Evolutionary conservation across 2,888 invertebrate genomes (phyloP).

Genomic region (Agrilus cyanescens): DNA sequence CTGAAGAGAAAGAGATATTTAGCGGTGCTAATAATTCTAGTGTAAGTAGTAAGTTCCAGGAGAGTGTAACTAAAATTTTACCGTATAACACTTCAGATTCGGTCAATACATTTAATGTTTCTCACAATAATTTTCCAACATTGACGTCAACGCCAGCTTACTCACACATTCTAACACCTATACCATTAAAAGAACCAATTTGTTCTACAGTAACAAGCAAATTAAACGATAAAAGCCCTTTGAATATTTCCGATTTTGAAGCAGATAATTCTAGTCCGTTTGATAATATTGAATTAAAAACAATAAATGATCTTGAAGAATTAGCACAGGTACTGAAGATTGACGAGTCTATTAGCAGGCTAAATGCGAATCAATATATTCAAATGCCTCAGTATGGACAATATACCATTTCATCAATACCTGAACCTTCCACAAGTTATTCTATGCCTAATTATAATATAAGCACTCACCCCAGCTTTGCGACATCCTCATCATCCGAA

Average conservation of each 20-base stretch:
- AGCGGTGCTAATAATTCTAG: conserved; percentile 9
- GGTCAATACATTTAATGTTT: conserved; percentile 6
- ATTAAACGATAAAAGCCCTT: conserved; percentile 26
- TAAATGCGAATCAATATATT: conserved; percentile 10
- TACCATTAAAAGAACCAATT: conserved; percentile 26
- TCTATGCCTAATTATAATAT: conserved; percentile 3
- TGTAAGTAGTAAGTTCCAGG: conserved; percentile 1
- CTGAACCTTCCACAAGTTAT: conserved; percentile 16
- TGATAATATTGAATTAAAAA: conserved; percentile 84
- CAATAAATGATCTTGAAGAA: conserved; percentile 85
- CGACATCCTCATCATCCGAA: not conserved
- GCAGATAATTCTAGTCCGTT: conserved; percentile 86
- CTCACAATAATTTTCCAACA: conserved; percentile 11
- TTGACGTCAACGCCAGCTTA: conserved; percentile 16
- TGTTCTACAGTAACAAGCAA: conserved; percentile 13
- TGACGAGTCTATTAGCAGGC: conserved; percentile 16
- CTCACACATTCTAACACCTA: conserved; percentile 36
- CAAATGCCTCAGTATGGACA: conserved; percentile 9
- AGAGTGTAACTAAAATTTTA: conserved; percentile 4
- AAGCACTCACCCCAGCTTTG: not conserved
- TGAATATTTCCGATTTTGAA: conserved; percentile 71
- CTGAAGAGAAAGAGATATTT: conserved; percentile 14
- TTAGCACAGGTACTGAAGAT: conserved; percentile 64
- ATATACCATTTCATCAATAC: conserved; percentile 9
- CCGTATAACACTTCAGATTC: conserved; percentile 3